Evolutionary conservation across 2,888 invertebrate species (phyloP), one percentile per base, ranked within the genome.

Genomic region (Buathra laborator): DNA sequence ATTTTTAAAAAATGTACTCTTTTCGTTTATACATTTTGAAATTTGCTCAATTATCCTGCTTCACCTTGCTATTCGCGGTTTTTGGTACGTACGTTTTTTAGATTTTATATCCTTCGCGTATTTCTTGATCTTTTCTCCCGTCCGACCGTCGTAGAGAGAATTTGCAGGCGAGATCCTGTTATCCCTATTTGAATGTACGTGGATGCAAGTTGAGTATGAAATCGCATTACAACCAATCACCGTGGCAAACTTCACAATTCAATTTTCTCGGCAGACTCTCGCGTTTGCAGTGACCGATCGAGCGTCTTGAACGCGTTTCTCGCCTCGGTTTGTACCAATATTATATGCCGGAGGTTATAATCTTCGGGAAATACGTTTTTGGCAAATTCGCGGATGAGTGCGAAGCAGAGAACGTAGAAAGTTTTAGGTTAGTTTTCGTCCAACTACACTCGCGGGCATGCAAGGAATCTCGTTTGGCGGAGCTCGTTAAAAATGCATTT

Each of bases 401-500:
- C 44, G 51, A 16, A n/a, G 5, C 32, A 2, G n/a, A 16, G 10
- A 32, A 56, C 43, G 16, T 29, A 74, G 74, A 74, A 74, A 74
- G 46, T 62, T 74, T 62, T 7, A 74, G 62, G 59, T 48, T 48
- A 51, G 46, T 75, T 75, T 64, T 64, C 64, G 19, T 32, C n/a
- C 62, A 59, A 46, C 29, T 56, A 62, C 62, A 14, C 59, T 14
- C 74, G 59, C 46, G 43, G 56, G 51, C 43, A 29, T 14, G 32
- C 48, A 70, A 81, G 37, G 68, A 59, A 48, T 37, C 62, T 76
- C 75, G 51, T 51, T 70, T 51, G 9, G 81, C 16, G 19, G n/a
- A 70, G 53, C 59, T 79, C 78, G 74, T 83, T 83, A 79, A 83
- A 79, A 79, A 75, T 70, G 79, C 75, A 83, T 83, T 75, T 79